Evolutionary conservation across 2,797 vertebrate species (phyloP).

Genomic region (Heliangelus exortis): DNA sequence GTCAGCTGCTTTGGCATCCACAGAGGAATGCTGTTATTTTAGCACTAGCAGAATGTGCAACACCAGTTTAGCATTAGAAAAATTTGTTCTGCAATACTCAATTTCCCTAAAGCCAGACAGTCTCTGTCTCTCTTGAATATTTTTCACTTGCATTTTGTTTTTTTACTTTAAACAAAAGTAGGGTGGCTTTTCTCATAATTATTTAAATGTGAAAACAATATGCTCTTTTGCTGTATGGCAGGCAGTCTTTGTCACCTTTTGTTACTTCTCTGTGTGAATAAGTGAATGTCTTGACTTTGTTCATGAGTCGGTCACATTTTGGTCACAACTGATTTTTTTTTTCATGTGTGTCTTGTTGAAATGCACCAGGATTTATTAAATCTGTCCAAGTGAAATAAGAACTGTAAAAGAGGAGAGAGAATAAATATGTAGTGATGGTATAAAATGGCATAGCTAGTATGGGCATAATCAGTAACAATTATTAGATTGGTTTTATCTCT

Average conservation of each 20-base stretch:
- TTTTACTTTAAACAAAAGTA: background rate
- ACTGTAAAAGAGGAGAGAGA: background rate
- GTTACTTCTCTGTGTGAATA: background rate
- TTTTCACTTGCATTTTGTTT: accelerated
- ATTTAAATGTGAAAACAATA: background rate
- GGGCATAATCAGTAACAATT: background rate
- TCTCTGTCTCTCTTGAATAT: background rate
- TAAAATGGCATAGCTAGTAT: background rate
- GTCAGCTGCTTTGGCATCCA: background rate
- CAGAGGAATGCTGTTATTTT: background rate
- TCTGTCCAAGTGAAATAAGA: background rate
- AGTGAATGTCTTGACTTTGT: background rate
- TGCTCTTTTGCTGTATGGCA: background rate
- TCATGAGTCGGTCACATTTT: background rate
- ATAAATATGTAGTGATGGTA: background rate
- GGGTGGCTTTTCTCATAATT: background rate
- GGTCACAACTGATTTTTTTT: background rate
- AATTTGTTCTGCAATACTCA: background rate
- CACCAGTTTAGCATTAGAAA: background rate
- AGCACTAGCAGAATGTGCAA: background rate
- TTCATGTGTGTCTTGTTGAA: background rate
- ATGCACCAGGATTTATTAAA: background rate
- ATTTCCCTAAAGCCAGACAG: background rate
- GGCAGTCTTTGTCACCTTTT: background rate
- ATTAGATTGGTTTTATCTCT: background rate